Evolutionary conservation across 2,888 invertebrate species (phyloP).

Genomic region (Leptinotarsa juncta): DNA sequence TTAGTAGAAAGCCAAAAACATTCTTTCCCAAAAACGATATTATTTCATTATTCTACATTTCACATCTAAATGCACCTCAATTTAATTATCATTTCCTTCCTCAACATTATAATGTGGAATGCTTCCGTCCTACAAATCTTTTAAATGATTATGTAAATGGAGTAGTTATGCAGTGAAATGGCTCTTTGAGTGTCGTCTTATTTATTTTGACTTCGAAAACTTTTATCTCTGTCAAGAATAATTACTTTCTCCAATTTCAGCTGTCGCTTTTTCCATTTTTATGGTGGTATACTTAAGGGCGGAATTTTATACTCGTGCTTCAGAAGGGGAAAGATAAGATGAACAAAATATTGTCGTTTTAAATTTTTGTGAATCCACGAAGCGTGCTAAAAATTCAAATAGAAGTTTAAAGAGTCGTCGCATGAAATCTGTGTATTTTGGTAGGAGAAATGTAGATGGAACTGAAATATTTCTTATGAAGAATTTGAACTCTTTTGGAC

Average conservation of each 20-base stretch:
- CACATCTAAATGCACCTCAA: neutral
- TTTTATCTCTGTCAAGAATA: conserved; percentile 24
- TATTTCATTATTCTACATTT: too few species aligned
- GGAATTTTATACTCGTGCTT: neutral
- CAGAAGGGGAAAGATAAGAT: neutral
- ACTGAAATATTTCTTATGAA: too few species aligned
- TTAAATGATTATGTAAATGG: conserved; percentile 23
- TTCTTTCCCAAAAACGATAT: too few species aligned
- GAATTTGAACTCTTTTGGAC: too few species aligned
- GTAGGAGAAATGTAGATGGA: too few species aligned
- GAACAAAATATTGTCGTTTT: neutral
- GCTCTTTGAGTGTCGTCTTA: conserved; percentile 25
- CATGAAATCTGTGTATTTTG: neutral
- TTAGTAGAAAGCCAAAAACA: too few species aligned
- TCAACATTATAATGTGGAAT: conserved; percentile 14
- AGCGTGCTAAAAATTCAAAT: neutral
- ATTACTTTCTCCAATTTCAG: conserved; percentile 20
- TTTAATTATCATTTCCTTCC: neutral
- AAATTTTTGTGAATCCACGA: neutral
- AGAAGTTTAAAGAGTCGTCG: neutral
- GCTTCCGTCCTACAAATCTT: conserved; percentile 13
- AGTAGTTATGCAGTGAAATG: conserved; percentile 19
- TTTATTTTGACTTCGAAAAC: conserved; percentile 23
- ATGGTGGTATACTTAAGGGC: neutral
- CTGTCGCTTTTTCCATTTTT: conserved; percentile 12